phyloP scores from a whole-genome alignment of 2,888 invertebrate genomes.

The Microdon myrmicae region DNA sequence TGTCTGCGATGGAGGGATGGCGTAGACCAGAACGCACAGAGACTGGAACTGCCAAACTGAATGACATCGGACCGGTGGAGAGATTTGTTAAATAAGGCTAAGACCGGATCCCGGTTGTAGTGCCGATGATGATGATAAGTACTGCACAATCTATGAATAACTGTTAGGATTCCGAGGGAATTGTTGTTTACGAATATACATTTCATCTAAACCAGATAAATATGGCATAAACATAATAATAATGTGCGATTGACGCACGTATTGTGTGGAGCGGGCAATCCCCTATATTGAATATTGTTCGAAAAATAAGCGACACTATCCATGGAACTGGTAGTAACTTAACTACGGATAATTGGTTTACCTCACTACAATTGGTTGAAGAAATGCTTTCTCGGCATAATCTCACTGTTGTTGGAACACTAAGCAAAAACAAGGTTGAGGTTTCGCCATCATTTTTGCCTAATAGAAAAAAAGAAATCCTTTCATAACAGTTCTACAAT shows the following conservation, averaged over 20 bases:
- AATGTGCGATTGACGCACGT: constrained; percentile 8
- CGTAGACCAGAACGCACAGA: no score
- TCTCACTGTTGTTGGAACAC: constrained; percentile 24
- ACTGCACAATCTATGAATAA: constrained; percentile 13
- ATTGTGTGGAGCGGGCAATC: constrained; percentile 53
- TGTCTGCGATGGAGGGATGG: no score
- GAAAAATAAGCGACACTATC: constrained; percentile 53
- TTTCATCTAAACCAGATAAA: constrained; percentile 9
- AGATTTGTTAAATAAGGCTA: no score
- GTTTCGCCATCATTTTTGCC: constrained; percentile 29
- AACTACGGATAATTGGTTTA: constrained; percentile 60
- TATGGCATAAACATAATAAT: constrained; percentile 13
- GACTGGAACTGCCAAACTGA: no score
- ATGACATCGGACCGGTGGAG: no score
- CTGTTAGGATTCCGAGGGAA: constrained; percentile 2
- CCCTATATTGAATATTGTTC: constrained; percentile 57
- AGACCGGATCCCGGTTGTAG: no score
- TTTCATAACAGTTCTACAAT: constrained; percentile 16
- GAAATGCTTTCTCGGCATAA: constrained; percentile 53
- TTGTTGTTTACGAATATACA: constrained; percentile 8
- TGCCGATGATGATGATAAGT: no score
- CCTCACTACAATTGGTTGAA: constrained; percentile 56
- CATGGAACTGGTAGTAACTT: constrained; percentile 50
- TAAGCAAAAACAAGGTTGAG: constrained; percentile 39
- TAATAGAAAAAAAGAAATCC: constrained; percentile 6